Base-by-base conservation (phyloP, 2,888 invertebrate species). In the Eueremaeus valkanovi region DNA sequence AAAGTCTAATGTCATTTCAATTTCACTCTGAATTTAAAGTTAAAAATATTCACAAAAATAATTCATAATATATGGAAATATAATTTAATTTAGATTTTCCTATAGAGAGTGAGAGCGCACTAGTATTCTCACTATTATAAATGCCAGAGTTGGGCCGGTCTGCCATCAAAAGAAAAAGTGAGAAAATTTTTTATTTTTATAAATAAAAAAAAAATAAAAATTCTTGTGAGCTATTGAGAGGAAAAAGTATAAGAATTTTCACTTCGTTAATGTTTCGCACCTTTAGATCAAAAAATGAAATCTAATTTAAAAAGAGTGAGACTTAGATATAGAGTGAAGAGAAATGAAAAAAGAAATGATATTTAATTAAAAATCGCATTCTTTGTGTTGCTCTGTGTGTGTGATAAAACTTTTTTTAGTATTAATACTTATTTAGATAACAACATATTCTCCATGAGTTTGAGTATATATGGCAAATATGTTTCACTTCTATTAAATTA, bases 281-380 rank as follows among this genome's bases (percentile, higher is more conserved):
- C 49, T 49, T 49, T 49, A 49, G 21, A 49, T 49, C n/a, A 21
- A 21, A n/a, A 49, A 49, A 49, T 45, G 45, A 18, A 45, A 45
- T 45, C 18, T 45, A 45, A 45, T 13, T 45, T 13, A 45, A 45
- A 45, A 9, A 45, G 45, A 3, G 45, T 18, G n/a, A n/a, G n/a
- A n/a, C n/a, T n/a, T 45, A 49, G 49, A 18, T 5, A 49, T 49
- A 49, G n/a, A 49, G 2, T 21, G 49, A 49, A 49, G 49, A 49
- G 3, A 49, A 21, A 49, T 18, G 18, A 21, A 49, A 21, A 49
- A 21, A 49, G 21, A 49, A 49, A 49, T 49, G 18, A 49, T 21
- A 49, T 49, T 49, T 49, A 49, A 49, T 49, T 49, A 49, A 49
- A 49, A 49, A 49, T 49, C 49, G 49, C 49, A 49, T 49, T 49